Evolutionary conservation across 2,113 vertebrate genomes (phyloP), one percentile per base, ranked within the genome.

Genomic region (Azemiops feae): DNA sequence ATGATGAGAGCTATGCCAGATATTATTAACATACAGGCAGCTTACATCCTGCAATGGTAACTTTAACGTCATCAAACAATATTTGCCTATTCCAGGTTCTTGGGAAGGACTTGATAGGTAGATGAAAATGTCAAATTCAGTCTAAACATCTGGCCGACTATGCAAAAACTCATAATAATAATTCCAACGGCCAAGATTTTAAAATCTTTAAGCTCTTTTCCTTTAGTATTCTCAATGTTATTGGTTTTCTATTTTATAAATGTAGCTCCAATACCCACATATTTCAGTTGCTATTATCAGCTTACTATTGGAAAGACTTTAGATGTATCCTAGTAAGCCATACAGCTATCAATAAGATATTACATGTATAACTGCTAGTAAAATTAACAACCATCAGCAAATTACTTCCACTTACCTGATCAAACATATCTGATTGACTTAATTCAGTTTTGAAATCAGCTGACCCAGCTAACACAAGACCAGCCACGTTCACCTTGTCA

Each of bases 361-460:
- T 81, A 10, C 18, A 81, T 22, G 39, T 43, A 43, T 43, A 81
- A 81, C 74, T 43, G 20, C 20, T 22, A 81, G 74, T 39, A 81
- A 81, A 22, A 81, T 22, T 20, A 39, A 39, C 34, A 81, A 22
- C 34, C 74, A 8, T 4, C 34, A 81, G 34, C 18, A 81, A 81
- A 43, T 81, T 81, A 81, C 7, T 81, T 81, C 74, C 23, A 22
- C 18, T 88, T 97, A 99, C 99, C 98, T 99, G 99, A 96, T 99
- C 99, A 95, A 99, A 99, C 99, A 99, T 99, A 97, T 99, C 99
- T 2, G 99, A 99, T 64, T 99, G 99, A 96, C 99, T 99, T 94
- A 99, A 98, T 95, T 99, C 99, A 0, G 99, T 99, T 98, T 99
- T 99, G 97, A 99, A 99, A 97, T 99, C 99, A 11, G 99, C 99